Conservation (phyloP, 1,140 invertebrate genomes). For the Ceratosolen solmsi region DNA sequence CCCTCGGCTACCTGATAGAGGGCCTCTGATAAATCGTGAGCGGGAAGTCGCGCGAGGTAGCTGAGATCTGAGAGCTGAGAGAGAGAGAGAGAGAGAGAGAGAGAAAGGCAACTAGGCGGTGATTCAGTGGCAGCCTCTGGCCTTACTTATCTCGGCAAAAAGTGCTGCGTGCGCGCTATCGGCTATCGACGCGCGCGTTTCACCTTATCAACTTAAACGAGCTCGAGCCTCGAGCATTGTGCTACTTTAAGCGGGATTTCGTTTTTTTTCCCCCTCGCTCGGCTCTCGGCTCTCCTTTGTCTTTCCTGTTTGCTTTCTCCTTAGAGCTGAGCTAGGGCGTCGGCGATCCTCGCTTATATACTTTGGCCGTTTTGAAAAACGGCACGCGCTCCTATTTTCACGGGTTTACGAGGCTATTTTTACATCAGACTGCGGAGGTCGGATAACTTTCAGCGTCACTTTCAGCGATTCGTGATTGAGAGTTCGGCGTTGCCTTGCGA, state of each 20-base stretch:
- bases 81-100: no score
- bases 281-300: background rate
- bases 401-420: background rate
- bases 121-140: constrained; percentile 53
- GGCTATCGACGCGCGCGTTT: constrained; percentile 32
- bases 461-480: constrained; percentile 37
- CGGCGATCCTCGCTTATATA: background rate
- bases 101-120: constrained; percentile 14
- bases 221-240: constrained; percentile 51
- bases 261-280: constrained; percentile 18
- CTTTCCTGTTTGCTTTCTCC: background rate
- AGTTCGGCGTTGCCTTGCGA: background rate
- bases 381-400: background rate
- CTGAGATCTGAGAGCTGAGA: no score
- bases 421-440: background rate
- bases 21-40: no score
- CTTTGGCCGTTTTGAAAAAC: background rate
- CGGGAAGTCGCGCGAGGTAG: no score
- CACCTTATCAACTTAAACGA: constrained; percentile 53
- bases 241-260: constrained; percentile 48
- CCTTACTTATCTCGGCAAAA: constrained; percentile 54
- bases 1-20: background rate
- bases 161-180: constrained; percentile 60
- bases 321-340: no score
- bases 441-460: constrained; percentile 16